Conservation (phyloP, 2,888 invertebrate species). For the Meloe dianella region DNA sequence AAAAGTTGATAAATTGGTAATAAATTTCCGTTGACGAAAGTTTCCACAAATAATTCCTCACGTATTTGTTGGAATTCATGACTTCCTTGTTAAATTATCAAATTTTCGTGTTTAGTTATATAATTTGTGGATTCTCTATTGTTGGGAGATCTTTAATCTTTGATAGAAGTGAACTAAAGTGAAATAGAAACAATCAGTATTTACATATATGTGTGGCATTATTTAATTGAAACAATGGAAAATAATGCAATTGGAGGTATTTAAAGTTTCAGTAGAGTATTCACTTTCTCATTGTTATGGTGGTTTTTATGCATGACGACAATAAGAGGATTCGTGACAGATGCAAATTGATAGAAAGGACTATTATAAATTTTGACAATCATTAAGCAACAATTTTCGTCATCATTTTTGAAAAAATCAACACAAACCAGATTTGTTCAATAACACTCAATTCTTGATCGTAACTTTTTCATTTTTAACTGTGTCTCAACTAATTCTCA, state of each 20-base stretch:
- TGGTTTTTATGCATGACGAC: not conserved
- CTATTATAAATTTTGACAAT: not conserved
- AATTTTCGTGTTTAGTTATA: not conserved
- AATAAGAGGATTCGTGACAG: not conserved
- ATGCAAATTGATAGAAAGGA: not conserved
- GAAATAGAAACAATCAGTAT: not conserved
- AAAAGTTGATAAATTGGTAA: not conserved
- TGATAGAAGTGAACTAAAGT: no score
- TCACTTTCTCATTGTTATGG: not conserved
- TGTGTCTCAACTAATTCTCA: no score
- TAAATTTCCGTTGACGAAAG: not conserved
- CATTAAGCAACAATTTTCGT: not conserved
- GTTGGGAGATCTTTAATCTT: not conserved
- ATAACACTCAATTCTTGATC: no score
- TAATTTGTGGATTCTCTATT: not conserved
- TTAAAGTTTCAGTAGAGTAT: not conserved
- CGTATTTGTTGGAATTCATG: not conserved
- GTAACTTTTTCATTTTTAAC: no score
- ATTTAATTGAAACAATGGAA: not conserved
- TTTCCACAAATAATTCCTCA: not conserved
- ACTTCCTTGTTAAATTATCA: conserved; percentile 2
- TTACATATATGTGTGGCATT: not conserved
- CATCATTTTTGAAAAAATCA: not conserved
- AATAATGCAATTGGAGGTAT: not conserved
- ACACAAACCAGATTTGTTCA: no score